phyloP scores from a whole-genome alignment of 23 tunicate species.

The Aplidium turbinatum region DNA sequence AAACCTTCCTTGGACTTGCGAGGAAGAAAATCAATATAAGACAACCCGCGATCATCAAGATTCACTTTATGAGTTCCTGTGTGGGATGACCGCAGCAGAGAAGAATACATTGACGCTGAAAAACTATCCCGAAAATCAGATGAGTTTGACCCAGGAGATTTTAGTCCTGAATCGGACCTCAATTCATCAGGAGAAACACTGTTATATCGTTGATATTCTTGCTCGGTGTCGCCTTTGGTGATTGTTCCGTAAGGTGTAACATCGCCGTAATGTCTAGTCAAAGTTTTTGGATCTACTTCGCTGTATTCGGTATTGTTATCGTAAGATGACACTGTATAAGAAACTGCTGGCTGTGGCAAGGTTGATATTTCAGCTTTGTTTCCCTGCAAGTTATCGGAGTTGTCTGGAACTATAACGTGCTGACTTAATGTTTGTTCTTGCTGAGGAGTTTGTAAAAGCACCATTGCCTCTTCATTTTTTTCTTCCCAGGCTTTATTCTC shows the following conservation, averaged over 20 bases:
- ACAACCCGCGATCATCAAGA: conserved; percentile 8
- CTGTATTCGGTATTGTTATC: conserved; percentile 37
- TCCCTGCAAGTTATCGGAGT: neutral
- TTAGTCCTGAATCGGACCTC: too few relatives aligned
- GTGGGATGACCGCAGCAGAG: conserved; percentile 36
- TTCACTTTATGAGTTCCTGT: conserved; percentile 27
- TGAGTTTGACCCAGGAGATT: neutral
- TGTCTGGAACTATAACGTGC: conserved; percentile 35
- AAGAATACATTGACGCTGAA: conserved; percentile 34
- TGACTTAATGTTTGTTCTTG: conserved; percentile 39
- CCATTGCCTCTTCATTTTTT: too few relatives aligned
- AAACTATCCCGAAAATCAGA: conserved; percentile 6
- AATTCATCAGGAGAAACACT: too few relatives aligned
- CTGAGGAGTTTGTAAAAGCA: conserved; percentile 53
- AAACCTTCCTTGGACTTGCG: neutral
- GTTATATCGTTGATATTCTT: too few relatives aligned
- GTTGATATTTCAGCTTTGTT: conserved; percentile 8
- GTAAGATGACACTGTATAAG: conserved; percentile 21
- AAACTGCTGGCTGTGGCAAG: neutral
- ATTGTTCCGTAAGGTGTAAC: conserved; percentile 79
- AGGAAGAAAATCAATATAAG: conserved; percentile 50
- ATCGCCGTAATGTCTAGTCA: conserved; percentile 48
- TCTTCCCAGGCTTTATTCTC: too few relatives aligned
- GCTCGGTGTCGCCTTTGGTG: neutral
- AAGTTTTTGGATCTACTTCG: conserved; percentile 45